phyloP scores from a whole-genome alignment of 2,113 vertebrate genomes.

The Crotalus viridis region DNA sequence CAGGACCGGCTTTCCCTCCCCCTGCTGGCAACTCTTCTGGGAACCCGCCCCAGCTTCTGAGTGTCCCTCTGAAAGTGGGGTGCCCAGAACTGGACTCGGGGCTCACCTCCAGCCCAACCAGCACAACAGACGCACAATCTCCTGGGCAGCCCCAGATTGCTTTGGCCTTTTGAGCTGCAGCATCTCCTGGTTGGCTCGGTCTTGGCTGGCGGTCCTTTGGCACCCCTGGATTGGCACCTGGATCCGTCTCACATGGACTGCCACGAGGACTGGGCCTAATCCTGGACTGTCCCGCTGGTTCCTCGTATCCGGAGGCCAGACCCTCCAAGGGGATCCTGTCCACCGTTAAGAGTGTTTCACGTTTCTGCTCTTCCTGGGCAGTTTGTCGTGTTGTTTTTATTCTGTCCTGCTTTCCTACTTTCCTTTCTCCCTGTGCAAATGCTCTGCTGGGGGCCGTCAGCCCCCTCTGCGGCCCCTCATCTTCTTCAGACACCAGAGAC shows the following conservation, averaged over 20 bases:
- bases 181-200: neutral
- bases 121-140: no score
- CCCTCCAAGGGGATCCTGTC: neutral
- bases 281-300: no score
- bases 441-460: neutral
- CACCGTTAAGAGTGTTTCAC: no score
- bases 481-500: no score
- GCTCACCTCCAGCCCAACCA: neutral
- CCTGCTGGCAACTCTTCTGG: neutral
- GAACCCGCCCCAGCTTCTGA: neutral
- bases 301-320: no score
- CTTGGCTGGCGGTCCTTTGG: neutral
- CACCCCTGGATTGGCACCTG: neutral
- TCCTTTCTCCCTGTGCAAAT: neutral
- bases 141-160: neutral
- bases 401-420: neutral
- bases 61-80: neutral
- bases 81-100: neutral
- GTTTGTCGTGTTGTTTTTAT: rapidly evolving
- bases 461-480: neutral
- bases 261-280: no score
- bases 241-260: neutral
- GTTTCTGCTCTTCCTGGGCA: neutral
- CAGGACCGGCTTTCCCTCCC: neutral
- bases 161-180: neutral